phyloP scores from a whole-genome alignment of 2,888 invertebrate genomes.

The Scaptomyza tumidula region DNA sequence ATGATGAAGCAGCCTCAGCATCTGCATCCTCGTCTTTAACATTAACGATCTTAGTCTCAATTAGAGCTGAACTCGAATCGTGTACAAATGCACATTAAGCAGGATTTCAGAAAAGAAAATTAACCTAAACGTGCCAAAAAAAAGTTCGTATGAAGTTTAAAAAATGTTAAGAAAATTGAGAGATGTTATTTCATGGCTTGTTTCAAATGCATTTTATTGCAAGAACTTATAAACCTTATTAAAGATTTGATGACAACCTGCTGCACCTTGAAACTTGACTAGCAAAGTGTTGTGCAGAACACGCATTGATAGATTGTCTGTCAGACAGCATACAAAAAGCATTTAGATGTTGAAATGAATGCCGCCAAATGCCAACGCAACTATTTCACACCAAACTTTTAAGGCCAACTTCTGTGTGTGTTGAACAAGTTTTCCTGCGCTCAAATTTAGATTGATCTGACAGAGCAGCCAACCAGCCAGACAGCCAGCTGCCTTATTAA shows the following conservation, averaged over 20 bases:
- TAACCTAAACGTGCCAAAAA: no score
- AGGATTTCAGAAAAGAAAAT: no score
- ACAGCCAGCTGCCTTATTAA: slow-evolving; percentile 69
- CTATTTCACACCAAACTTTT: slow-evolving; percentile 59
- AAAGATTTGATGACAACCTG: background rate
- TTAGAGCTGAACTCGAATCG: background rate
- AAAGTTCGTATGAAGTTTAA: no score
- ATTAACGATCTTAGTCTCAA: slow-evolving; percentile 22
- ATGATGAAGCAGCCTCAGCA: slow-evolving; percentile 3
- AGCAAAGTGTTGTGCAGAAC: slow-evolving; percentile 48
- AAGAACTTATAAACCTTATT: no score
- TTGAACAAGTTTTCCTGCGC: slow-evolving; percentile 39
- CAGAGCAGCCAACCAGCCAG: slow-evolving; percentile 23
- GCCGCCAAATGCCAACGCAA: slow-evolving; percentile 42
- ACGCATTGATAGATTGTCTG: slow-evolving; percentile 64
- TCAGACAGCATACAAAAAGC: slow-evolving; percentile 51
- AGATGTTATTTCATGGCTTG: no score
- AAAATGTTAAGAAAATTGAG: no score
- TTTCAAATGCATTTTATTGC: no score
- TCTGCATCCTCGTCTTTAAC: slow-evolving; percentile 25
- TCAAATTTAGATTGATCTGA: slow-evolving; percentile 46
- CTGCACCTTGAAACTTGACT: slow-evolving; percentile 28
- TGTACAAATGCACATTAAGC: no score
- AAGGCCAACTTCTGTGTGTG: slow-evolving; percentile 42
- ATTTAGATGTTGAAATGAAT: slow-evolving; percentile 54